Percentiles rank a stretch among this genome's conserved stretches.
phyloP scores from a whole-genome alignment of 2,888 invertebrate species.

The Diogma glabrata region DNA sequence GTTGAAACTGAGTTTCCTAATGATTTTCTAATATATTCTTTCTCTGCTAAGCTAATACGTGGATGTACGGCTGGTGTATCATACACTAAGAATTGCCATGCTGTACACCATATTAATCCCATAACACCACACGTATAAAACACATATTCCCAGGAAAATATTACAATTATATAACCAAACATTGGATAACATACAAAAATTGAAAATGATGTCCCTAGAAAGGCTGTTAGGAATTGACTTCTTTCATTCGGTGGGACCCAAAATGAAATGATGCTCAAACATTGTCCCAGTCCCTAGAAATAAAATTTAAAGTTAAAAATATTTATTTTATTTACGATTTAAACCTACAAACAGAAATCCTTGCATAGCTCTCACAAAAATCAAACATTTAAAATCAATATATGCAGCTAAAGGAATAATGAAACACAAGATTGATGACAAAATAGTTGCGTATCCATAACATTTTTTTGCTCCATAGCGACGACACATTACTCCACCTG shows the following conservation, averaged over 20 bases:
- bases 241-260: slow-evolving; percentile 79
- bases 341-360: slow-evolving; percentile 47
- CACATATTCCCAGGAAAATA: slow-evolving; percentile 58
- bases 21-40: slow-evolving; percentile 44
- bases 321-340: not conserved
- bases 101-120: slow-evolving; percentile 51
- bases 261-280: slow-evolving; percentile 59
- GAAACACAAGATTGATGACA: slow-evolving; percentile 51
- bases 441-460: slow-evolving; percentile 53
- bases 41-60: slow-evolving; percentile 46
- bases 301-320: slow-evolving; percentile 35
- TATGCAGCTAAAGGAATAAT: slow-evolving; percentile 52
- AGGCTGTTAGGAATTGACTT: slow-evolving; percentile 55
- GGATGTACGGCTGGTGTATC: slow-evolving; percentile 56
- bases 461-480: slow-evolving; percentile 59
- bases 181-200: slow-evolving; percentile 56
- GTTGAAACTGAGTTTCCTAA: slow-evolving; percentile 37
- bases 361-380: slow-evolving; percentile 50
- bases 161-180: slow-evolving; percentile 52
- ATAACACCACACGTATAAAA: slow-evolving; percentile 54
- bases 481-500: slow-evolving; percentile 56
- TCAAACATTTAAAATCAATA: slow-evolving; percentile 43
- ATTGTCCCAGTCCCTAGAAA: slow-evolving; percentile 59
- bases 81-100: slow-evolving; percentile 49
- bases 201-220: slow-evolving; percentile 53